Evolutionary conservation across 2,797 vertebrate genomes (phyloP).

Genomic region (Capromys pilorides): DNA sequence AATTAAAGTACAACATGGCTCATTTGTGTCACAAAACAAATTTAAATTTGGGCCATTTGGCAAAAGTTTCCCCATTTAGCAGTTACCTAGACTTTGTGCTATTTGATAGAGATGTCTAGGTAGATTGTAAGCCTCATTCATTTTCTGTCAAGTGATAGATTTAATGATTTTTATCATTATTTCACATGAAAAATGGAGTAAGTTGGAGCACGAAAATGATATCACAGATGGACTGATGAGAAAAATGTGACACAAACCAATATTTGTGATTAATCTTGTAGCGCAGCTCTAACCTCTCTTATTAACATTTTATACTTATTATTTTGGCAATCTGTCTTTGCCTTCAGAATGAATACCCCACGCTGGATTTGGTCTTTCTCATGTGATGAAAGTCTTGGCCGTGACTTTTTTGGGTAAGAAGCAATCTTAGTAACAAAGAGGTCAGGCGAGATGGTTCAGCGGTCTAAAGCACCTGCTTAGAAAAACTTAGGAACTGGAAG

Average conservation of each 20-base stretch:
- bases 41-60: neutral
- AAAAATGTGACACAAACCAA: neutral
- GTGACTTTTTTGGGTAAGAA: neutral
- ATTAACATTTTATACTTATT: neutral
- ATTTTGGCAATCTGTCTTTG: neutral
- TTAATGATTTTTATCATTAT: neutral
- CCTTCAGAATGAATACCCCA: neutral
- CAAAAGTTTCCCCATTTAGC: neutral
- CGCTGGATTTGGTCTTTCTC: neutral
- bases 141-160: neutral
- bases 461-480: too few relatives aligned
- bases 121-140: rapidly evolving
- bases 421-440: neutral
- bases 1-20: neutral
- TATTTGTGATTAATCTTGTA: neutral
- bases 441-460: too few relatives aligned
- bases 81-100: neutral
- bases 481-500: too few relatives aligned
- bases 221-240: neutral
- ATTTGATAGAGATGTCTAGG: neutral
- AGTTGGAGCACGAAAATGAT: neutral
- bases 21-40: neutral
- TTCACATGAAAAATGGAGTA: neutral
- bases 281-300: neutral
- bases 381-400: neutral